Conservation (phyloP, 2,113 vertebrate species). For the Elanoides forficatus region DNA sequence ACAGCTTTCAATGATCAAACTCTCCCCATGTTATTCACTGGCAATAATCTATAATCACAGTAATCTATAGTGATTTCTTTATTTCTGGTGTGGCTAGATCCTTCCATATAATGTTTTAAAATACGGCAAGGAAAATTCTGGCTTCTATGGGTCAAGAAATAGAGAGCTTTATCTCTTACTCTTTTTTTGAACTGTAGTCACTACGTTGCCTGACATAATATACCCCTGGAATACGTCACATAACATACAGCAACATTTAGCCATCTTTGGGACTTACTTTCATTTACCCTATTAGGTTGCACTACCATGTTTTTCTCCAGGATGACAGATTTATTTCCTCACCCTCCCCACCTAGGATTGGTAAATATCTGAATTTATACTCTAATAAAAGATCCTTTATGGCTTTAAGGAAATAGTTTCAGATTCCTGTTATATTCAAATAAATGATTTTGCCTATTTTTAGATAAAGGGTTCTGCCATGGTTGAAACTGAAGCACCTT, state of each 20-base stretch:
- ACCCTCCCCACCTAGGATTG: fast-evolving
- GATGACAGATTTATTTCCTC: not conserved
- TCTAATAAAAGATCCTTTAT: not conserved
- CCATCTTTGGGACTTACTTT: not conserved
- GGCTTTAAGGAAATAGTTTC: not conserved
- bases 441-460: not conserved
- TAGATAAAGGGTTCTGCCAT: not conserved
- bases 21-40: not conserved
- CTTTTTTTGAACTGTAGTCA: not conserved
- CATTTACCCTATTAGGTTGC: not conserved
- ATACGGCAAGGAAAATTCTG: not conserved
- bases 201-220: not conserved
- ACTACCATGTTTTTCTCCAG: not conserved
- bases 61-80: not conserved
- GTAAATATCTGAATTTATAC: not conserved
- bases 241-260: not conserved
- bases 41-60: not conserved
- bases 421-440: not conserved
- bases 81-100: not conserved
- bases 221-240: not conserved
- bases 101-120: not conserved
- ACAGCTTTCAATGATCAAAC: not conserved
- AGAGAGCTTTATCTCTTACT: not conserved
- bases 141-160: not conserved
- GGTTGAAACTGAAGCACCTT: not conserved